Percentiles rank a stretch among this genome's conserved stretches.
Evolutionary conservation across 2,888 invertebrate genomes (phyloP).

Genomic region (Diarsia rubi): DNA sequence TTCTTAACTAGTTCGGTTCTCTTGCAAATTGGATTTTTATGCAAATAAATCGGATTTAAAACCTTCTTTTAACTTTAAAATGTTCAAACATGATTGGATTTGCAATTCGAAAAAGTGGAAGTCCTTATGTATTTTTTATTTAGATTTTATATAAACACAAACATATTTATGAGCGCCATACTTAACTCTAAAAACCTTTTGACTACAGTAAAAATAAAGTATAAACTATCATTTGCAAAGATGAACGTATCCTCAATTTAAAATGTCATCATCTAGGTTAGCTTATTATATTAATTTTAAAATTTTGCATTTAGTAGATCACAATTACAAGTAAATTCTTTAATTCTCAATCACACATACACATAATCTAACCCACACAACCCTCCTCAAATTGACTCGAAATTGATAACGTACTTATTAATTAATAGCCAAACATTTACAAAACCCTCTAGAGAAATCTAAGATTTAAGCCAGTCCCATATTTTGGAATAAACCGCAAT

Average conservation of each 20-base stretch:
- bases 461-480: constrained; percentile 3
- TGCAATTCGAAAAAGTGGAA: neutral
- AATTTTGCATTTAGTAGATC: too few species aligned
- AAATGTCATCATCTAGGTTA: neutral
- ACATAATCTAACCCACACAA: neutral
- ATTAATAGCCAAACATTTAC: constrained; percentile 16
- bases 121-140: neutral
- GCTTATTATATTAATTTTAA: neutral
- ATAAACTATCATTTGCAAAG: neutral
- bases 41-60: constrained; percentile 2
- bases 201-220: neutral
- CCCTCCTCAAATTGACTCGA: neutral
- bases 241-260: neutral
- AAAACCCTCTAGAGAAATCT: constrained; percentile 23
- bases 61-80: neutral
- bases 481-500: constrained; percentile 2
- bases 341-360: neutral
- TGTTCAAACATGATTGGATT: neutral
- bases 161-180: neutral
- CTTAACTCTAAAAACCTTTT: neutral
- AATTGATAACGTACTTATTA: neutral
- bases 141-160: neutral
- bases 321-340: neutral
- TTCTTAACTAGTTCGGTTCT: constrained; percentile 3
- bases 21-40: constrained; percentile 26